Conservation (phyloP, 2,888 invertebrate species). For the Euzetes globulus region DNA sequence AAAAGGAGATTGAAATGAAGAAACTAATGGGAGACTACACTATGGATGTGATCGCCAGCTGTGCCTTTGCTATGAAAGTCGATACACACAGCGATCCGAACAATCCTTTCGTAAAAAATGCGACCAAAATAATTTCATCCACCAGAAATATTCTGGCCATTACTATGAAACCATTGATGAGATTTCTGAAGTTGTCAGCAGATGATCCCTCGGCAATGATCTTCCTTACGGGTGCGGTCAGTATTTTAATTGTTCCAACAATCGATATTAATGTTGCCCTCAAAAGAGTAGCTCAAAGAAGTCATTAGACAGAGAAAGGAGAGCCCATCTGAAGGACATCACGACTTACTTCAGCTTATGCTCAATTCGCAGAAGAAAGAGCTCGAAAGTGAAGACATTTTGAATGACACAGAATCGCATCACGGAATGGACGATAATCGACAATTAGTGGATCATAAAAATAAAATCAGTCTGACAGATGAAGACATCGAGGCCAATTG, state of each 20-base stretch:
- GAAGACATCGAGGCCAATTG: slow-evolving; percentile 43
- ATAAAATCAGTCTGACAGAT: slow-evolving; percentile 46
- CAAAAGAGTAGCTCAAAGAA: slow-evolving; percentile 43
- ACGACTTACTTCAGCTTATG: slow-evolving; percentile 56
- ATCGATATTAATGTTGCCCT: too few relatives aligned
- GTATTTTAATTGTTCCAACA: too few relatives aligned
- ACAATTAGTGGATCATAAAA: slow-evolving; percentile 41
- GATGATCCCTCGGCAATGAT: too few relatives aligned
- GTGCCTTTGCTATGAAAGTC: slow-evolving; percentile 58
- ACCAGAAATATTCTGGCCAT: too few relatives aligned
- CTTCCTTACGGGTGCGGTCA: too few relatives aligned
- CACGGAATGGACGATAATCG: neutral
- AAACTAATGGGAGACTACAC: slow-evolving; percentile 52
- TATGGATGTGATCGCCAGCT: slow-evolving; percentile 57
- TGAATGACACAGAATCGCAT: neutral
- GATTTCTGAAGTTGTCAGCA: too few relatives aligned
- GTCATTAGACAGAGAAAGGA: slow-evolving; percentile 51
- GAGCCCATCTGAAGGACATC: slow-evolving; percentile 47
- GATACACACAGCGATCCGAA: slow-evolving; percentile 45
- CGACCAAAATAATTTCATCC: too few relatives aligned
- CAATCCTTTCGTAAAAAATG: slow-evolving; percentile 35
- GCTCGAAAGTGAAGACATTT: neutral
- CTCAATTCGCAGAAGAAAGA: slow-evolving; percentile 50
- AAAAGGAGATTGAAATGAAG: neutral
- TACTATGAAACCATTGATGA: too few relatives aligned